Conservation (phyloP, 64 coral and sea anemone species). For the Montipora foliosa region DNA sequence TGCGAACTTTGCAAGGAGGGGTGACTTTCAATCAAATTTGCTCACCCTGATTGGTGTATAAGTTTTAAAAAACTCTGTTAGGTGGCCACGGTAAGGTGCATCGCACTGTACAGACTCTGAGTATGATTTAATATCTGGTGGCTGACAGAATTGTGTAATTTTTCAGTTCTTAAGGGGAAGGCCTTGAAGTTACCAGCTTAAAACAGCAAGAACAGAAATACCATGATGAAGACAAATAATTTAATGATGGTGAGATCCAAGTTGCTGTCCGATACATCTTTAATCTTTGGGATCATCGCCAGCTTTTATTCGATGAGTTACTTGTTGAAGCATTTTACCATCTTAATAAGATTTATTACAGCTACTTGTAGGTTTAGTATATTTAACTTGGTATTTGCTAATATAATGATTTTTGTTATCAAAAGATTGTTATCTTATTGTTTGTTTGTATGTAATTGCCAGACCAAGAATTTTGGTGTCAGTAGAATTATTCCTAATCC, state of each 20-base stretch:
- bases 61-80: too few relatives aligned
- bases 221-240: background rate
- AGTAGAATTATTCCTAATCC: too few relatives aligned
- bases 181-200: constrained; percentile 96
- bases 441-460: too few relatives aligned
- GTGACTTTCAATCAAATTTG: too few relatives aligned
- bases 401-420: background rate
- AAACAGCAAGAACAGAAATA: background rate
- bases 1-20: too few relatives aligned
- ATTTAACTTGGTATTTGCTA: constrained; percentile 22
- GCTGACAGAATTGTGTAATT: constrained; percentile 39
- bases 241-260: too few relatives aligned
- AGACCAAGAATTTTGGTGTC: too few relatives aligned
- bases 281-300: background rate
- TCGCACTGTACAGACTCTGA: too few relatives aligned
- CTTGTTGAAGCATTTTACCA: background rate
- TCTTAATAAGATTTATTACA: background rate
- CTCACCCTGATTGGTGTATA: too few relatives aligned
- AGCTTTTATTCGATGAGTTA: constrained; percentile 9
- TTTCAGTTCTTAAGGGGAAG: constrained; percentile 98
- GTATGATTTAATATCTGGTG: background rate
- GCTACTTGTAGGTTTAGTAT: background rate
- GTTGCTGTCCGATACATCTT: background rate
- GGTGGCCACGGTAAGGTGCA: too few relatives aligned
- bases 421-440: background rate